Percentiles rank a stretch among this genome's conserved stretches.
These are phyloP conservation scores for Cyrtorhinus lividipennis DNA, from an alignment of 1,140 invertebrate genomes.

Conservation along the genomic window DNA sequence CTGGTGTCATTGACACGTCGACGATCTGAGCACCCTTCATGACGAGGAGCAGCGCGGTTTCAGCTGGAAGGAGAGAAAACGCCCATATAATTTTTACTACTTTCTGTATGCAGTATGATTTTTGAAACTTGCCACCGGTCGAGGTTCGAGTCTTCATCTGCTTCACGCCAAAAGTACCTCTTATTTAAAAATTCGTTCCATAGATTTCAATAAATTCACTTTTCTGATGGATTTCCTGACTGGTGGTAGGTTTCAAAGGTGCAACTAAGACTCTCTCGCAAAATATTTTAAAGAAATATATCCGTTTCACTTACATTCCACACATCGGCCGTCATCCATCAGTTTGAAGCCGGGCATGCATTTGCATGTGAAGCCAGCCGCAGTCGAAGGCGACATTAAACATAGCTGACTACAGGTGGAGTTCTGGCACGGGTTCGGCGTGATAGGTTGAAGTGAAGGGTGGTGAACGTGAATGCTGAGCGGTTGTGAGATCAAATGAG, in stretches of 20 bases:
- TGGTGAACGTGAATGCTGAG: conserved; percentile 89
- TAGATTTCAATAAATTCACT: too few species aligned
- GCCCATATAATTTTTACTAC: too few species aligned
- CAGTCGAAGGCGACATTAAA: conserved; percentile 58
- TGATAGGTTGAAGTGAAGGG: conserved; percentile 77
- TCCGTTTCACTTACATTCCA: conserved; percentile 42
- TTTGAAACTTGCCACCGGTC: too few species aligned
- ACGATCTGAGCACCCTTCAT: conserved; percentile 79
- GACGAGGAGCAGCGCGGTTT: conserved; percentile 77
- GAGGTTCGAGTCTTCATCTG: too few species aligned
- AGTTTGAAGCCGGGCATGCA: conserved; percentile 78
- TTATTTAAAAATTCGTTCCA: too few species aligned
- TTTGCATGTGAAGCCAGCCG: conserved; percentile 67
- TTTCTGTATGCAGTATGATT: too few species aligned
- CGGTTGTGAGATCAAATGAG: conserved; percentile 85
- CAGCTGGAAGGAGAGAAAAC: too few species aligned
- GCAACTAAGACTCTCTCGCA: too few species aligned
- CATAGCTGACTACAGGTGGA: conserved; percentile 81
- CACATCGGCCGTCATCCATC: conserved; percentile 51
- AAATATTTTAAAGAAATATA: too few species aligned
- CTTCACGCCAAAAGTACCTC: too few species aligned
- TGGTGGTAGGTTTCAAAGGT: too few species aligned
- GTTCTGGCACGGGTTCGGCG: conserved; percentile 64
- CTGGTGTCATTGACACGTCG: conserved; percentile 60
- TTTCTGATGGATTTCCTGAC: too few species aligned